phyloP scores from a whole-genome alignment of 37 sponge, comb jelly and placozoan genomes.

The Spongia lamella region DNA sequence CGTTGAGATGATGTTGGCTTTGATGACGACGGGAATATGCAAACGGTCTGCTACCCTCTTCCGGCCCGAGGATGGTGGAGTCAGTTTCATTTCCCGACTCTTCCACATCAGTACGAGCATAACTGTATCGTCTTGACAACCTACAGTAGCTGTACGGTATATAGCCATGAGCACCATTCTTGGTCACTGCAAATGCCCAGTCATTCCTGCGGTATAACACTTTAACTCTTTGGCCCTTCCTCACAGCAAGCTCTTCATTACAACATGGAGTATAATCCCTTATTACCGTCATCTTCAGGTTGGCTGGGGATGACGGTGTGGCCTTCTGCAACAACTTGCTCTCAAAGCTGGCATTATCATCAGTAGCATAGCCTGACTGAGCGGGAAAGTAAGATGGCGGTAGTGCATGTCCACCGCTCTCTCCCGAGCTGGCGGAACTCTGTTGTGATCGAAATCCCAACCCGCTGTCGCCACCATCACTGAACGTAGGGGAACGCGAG shows the following conservation, averaged over 20 bases:
- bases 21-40: not conserved
- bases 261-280: constrained; percentile 77
- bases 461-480: constrained; percentile 16
- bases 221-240: constrained; percentile 73
- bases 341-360: constrained; percentile 63
- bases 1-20: not conserved
- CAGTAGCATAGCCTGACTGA: constrained; percentile 40
- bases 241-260: constrained; percentile 69
- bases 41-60: not conserved
- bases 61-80: not conserved
- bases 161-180: constrained; percentile 68
- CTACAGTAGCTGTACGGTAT: constrained; percentile 70
- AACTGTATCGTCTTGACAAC: constrained; percentile 37
- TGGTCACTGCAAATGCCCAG: constrained; percentile 80
- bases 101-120: too few species aligned
- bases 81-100: constrained; percentile 78
- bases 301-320: constrained; percentile 58
- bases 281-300: constrained; percentile 72
- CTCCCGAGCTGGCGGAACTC: constrained; percentile 36
- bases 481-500: constrained; percentile 22
- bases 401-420: too few species aligned
- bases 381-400: not conserved
- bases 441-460: constrained; percentile 53
- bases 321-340: constrained; percentile 65
- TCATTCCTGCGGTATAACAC: constrained; percentile 77